A percentile compares a stretch with the other conserved stretches of the same genome.
These are phyloP conservation scores for Standfussiana lucernea DNA, from an alignment of 2,888 invertebrate species.

Conservation along the genomic window DNA sequence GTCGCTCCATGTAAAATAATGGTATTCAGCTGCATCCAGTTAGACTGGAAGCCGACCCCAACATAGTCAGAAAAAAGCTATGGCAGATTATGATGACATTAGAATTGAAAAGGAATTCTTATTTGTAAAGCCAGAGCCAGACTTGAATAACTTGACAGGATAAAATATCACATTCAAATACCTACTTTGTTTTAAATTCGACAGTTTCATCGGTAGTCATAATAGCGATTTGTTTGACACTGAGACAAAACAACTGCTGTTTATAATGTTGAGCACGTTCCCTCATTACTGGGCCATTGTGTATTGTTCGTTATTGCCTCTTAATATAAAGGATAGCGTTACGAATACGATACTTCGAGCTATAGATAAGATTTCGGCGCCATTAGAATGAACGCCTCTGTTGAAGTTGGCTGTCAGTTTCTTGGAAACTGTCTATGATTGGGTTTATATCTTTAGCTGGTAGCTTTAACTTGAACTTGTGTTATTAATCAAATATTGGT, in stretches of 20 bases:
- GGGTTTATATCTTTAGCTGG: neutral
- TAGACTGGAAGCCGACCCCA: too few relatives aligned
- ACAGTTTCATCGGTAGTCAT: constrained; percentile 69
- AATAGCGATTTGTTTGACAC: constrained; percentile 73
- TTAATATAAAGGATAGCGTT: constrained; percentile 59
- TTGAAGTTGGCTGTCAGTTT: constrained; percentile 41
- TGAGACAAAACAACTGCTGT: constrained; percentile 75
- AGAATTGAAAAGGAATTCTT: too few relatives aligned
- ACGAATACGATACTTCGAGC: constrained; percentile 56
- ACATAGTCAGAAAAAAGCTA: too few relatives aligned
- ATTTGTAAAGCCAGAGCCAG: neutral
- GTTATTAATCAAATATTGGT: neutral
- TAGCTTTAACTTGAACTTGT: neutral
- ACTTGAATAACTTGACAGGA: neutral
- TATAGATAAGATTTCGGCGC: constrained; percentile 64
- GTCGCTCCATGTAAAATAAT: too few relatives aligned
- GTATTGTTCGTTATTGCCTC: constrained; percentile 74
- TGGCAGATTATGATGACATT: too few relatives aligned
- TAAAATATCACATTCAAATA: neutral
- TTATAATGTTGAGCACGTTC: constrained; percentile 74
- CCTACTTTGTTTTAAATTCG: constrained; percentile 50
- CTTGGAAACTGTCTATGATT: constrained; percentile 45
- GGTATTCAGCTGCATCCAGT: too few relatives aligned
- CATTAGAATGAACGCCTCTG: constrained; percentile 37
- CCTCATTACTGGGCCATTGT: constrained; percentile 65